phyloP scores from a whole-genome alignment of 35 echinoderm and acorn worm genomes.

The Heliocidaris erythrogramma region DNA sequence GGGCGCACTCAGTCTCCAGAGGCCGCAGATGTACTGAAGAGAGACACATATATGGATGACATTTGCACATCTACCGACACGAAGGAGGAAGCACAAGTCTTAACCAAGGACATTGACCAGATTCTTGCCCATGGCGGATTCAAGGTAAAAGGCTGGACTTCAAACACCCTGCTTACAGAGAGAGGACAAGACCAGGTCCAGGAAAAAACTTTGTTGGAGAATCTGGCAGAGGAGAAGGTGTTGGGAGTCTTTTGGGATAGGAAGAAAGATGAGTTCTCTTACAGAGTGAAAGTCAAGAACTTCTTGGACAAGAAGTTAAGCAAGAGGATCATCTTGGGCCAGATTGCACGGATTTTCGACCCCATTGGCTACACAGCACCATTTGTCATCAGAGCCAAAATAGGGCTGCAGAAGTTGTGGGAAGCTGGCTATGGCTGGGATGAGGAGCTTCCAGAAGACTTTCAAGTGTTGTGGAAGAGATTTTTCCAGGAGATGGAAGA shows the following conservation, averaged over 20 bases:
- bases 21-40: slow-evolving; percentile 47
- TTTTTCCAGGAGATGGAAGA: slow-evolving; percentile 45
- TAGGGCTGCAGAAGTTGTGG: too few relatives aligned
- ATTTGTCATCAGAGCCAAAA: too few relatives aligned
- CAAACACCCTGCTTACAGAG: background rate
- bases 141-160: slow-evolving; percentile 48
- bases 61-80: slow-evolving; percentile 29
- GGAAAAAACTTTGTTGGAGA: background rate
- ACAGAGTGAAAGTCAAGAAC: background rate
- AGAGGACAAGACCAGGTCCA: background rate
- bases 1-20: too few relatives aligned
- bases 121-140: slow-evolving; percentile 46
- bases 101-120: slow-evolving; percentile 4
- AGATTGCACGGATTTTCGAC: too few relatives aligned
- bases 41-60: slow-evolving; percentile 57
- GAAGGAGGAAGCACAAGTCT: background rate
- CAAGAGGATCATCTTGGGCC: too few relatives aligned
- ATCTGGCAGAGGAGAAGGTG: slow-evolving; percentile 30
- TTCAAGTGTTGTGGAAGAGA: background rate
- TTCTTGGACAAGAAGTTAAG: background rate
- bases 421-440: too few relatives aligned
- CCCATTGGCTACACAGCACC: too few relatives aligned
- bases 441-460: background rate
- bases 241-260: slow-evolving; percentile 21
- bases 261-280: slow-evolving; percentile 39